These are phyloP conservation scores for Aphaenogaster ashmeadi DNA, from an alignment of 1,140 invertebrate genomes.

Conservation along the genomic window DNA sequence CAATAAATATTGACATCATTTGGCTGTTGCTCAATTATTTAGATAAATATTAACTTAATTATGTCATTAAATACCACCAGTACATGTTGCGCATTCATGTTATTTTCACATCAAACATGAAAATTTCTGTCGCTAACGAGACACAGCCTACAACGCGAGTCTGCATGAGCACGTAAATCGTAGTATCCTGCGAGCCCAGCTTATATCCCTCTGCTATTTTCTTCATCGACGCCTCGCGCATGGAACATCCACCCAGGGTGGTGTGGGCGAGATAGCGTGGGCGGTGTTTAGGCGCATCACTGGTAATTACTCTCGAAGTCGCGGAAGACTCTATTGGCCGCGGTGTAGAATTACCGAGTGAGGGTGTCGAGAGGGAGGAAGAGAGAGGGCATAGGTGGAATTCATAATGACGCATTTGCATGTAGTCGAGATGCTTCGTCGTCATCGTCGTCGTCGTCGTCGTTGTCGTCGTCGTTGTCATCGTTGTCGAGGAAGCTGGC, in stretches of 20 bases:
- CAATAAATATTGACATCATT: constrained; percentile 24
- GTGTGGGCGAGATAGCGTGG: constrained; percentile 77
- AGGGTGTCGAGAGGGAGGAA: constrained; percentile 40
- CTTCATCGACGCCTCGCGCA: constrained; percentile 43
- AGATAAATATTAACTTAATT: constrained; percentile 29
- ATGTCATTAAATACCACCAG: constrained; percentile 9
- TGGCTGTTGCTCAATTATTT: constrained; percentile 30
- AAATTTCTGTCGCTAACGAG: neutral
- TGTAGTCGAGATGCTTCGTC: constrained; percentile 36
- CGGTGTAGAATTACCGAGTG: constrained; percentile 77
- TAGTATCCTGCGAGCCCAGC: constrained; percentile 16
- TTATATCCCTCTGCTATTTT: constrained; percentile 37
- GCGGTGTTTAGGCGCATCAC: constrained; percentile 80
- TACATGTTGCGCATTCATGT: neutral
- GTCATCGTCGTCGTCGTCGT: constrained; percentile 4
- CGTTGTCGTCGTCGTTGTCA: constrained; percentile 1
- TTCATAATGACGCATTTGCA: constrained; percentile 75
- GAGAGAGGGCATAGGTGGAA: constrained; percentile 69
- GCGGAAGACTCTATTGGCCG: constrained; percentile 77
- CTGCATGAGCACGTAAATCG: constrained; percentile 37
- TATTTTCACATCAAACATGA: constrained; percentile 9
- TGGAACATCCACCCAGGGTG: constrained; percentile 30
- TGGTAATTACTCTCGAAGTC: constrained; percentile 79
- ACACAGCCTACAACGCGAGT: neutral
- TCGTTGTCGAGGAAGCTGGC: constrained; percentile 32